Evolutionary conservation across 2,797 vertebrate species (phyloP).

Genomic region (Sphenopsis melanotis): DNA sequence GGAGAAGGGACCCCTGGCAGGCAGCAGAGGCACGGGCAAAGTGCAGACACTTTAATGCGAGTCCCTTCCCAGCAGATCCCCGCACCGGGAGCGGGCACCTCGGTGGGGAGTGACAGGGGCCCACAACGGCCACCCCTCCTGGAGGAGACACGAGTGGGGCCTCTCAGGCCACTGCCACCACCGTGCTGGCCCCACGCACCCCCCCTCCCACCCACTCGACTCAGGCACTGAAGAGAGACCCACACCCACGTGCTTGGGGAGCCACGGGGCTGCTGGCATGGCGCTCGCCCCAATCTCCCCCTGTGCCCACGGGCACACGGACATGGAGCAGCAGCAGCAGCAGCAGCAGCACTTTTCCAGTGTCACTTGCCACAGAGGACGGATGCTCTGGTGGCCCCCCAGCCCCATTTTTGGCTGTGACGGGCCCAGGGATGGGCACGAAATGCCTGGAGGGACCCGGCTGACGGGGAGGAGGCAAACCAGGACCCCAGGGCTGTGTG

Average conservation of each 20-base stretch:
- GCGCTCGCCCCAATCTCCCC: fast-evolving
- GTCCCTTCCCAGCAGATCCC: slow-evolving; percentile 58
- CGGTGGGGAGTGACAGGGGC: fast-evolving
- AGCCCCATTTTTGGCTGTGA: background rate
- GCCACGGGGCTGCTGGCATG: background rate
- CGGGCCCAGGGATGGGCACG: background rate
- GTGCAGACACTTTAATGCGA: slow-evolving; percentile 54
- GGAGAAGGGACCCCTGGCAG: background rate
- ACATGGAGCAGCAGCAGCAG: background rate
- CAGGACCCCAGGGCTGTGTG: background rate
- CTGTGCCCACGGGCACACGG: fast-evolving
- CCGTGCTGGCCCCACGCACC: background rate
- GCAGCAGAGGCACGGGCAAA: background rate
- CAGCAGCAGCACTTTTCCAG: slow-evolving; percentile 5
- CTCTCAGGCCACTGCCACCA: background rate
- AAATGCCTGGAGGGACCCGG: background rate
- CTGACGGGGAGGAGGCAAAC: background rate
- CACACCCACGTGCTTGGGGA: background rate
- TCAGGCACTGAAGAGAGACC: slow-evolving; percentile 52
- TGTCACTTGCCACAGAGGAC: background rate
- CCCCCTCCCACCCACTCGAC: background rate
- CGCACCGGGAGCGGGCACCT: background rate
- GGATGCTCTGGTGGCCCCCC: background rate
- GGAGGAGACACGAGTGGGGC: background rate
- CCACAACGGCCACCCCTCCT: fast-evolving